Conservation (phyloP, 2,797 vertebrate species). For the Emydoidea blandingii region DNA sequence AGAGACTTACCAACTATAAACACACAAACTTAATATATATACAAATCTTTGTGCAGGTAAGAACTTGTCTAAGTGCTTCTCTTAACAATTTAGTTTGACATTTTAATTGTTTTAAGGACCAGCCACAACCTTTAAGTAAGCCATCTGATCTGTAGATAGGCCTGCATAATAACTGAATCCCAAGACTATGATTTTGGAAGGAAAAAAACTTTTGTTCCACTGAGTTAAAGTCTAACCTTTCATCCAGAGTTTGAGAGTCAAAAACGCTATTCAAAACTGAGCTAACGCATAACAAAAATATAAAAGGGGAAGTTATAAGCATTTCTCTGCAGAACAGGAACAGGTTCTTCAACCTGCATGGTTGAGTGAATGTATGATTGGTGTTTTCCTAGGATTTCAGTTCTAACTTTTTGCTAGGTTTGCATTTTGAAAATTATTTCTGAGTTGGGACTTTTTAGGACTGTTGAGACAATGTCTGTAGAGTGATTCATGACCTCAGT, state of each 20-base stretch:
- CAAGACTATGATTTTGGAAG: neutral
- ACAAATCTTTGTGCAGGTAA: slow-evolving; percentile 19
- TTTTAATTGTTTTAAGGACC: neutral
- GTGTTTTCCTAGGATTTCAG: neutral
- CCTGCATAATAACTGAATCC: neutral
- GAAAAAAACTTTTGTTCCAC: neutral
- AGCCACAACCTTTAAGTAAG: neutral
- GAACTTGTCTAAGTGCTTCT: neutral
- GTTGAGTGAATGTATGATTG: neutral
- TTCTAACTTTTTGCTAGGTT: neutral
- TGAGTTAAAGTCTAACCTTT: neutral
- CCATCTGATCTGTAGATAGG: neutral
- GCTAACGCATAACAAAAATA: neutral
- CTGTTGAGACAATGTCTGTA: neutral
- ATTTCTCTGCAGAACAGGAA: neutral
- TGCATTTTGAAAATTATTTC: neutral
- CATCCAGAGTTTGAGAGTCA: neutral
- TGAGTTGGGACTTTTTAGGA: neutral
- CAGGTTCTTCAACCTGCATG: accelerated
- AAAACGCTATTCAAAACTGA: neutral
- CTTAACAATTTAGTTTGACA: neutral
- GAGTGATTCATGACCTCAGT: neutral
- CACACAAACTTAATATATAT: slow-evolving; percentile 13
- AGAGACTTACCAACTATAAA: slow-evolving; percentile 24
- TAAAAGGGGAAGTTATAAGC: neutral